Evolutionary conservation across 2,797 vertebrate species (phyloP), one percentile per base, ranked within the genome.

Genomic region (Anguilla anguilla): DNA sequence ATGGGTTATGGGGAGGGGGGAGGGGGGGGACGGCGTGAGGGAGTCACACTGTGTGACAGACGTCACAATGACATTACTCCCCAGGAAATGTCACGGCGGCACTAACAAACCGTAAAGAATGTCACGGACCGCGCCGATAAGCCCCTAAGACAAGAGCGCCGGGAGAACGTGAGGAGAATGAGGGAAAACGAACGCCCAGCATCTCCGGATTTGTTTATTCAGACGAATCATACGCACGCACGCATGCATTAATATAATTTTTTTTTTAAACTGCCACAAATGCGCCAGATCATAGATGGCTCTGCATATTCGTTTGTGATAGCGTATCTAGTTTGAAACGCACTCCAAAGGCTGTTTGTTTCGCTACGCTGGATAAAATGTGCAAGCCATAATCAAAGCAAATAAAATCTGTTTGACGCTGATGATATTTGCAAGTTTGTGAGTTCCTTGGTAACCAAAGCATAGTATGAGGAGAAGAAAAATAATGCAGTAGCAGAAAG

Each of bases 61-160:
- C 35, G 74, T 77, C 74, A 77, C 74, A 77, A 77, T 49, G 77
- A 25, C 46, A 49, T 81, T 49, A 49, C 17, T 81, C 39, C 2
- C 46, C 7, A 49, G 43, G 25, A 81, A 81, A 81, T 81, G 77
- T 81, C 77, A 81, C 6, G 17, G 77, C 77, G 11, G 39, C 19
- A 2, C 43, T 49, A 49, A 81, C 77, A 81, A 81, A 81, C 77
- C 39, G 43, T 81, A n/a, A 81, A 81, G 43, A 81, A 81, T 81
- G 43, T 25, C 77, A 49, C 22, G 46, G 77, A 81, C 39, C 77
- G 1, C 25, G 77, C 77, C 77, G 25, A 11, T 51, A 49, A 49
- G 25, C 77, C 77, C 39, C 9, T 17, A 49, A 81, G 43, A 81
- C 39, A 49, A 49, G 19, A 22, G 77, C 0, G 22, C 25, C 19